phyloP scores from a whole-genome alignment of 53 echinoderm and acorn worm genomes.

The Arbacia lixula region DNA sequence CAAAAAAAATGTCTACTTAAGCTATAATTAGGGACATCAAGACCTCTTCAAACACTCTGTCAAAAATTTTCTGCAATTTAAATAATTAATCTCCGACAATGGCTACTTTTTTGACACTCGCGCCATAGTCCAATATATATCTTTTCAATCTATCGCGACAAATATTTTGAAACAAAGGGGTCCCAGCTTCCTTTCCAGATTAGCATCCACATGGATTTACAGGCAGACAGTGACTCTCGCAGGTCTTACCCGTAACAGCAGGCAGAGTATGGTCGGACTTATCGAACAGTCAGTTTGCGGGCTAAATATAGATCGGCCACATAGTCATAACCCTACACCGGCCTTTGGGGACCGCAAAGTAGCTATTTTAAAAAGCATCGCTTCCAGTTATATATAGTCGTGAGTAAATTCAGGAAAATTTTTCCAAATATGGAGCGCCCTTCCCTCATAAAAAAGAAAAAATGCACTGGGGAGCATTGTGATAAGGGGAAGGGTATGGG shows the following conservation, averaged over 20 bases:
- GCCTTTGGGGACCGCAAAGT: conserved; percentile 40
- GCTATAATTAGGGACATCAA: too few relatives aligned
- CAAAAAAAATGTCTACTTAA: too few relatives aligned
- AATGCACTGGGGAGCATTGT: conserved; percentile 41
- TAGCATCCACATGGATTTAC: conserved; percentile 17
- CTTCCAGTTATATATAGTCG: conserved; percentile 32
- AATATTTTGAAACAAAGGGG: too few relatives aligned
- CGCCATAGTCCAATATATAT: too few relatives aligned
- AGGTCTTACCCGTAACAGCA: conserved; percentile 33
- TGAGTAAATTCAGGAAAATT: conserved; percentile 49
- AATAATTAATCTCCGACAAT: too few relatives aligned
- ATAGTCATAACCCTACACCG: conserved; percentile 27
- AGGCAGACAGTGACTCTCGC: conserved; percentile 34
- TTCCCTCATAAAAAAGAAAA: conserved; percentile 34
- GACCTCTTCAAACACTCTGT: too few relatives aligned
- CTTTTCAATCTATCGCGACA: too few relatives aligned
- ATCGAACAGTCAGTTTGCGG: conserved; percentile 8
- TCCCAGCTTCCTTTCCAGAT: neutral
- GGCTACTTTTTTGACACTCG: too few relatives aligned
- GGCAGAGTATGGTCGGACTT: neutral
- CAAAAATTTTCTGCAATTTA: too few relatives aligned
- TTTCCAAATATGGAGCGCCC: conserved; percentile 36
- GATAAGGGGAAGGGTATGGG: neutral
- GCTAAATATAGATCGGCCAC: conserved; percentile 3
- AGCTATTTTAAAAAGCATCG: conserved; percentile 26